These are phyloP conservation scores for Mythimna albipuncta DNA, from an alignment of 2,888 invertebrate genomes.

Conservation along the genomic window DNA sequence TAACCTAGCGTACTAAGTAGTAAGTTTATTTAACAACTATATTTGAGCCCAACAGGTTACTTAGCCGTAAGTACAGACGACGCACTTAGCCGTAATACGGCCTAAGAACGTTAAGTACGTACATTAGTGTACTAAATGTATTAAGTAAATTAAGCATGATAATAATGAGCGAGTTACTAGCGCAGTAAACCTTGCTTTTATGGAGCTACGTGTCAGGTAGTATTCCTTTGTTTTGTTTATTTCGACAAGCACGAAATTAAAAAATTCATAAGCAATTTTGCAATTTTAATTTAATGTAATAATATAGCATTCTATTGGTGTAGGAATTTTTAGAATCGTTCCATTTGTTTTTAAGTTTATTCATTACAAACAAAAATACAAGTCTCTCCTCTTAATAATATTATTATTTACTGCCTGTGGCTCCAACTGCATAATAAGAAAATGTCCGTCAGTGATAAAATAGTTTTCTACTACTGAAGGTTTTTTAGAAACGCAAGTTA, in stretches of 20 bases:
- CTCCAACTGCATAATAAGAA: too few species aligned
- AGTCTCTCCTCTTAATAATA: too few species aligned
- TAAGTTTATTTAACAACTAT: conserved; percentile 16
- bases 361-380: too few species aligned
- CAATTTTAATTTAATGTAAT: too few species aligned
- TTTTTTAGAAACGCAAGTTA: too few species aligned
- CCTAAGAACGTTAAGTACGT: conserved; percentile 33
- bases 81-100: conserved; percentile 31
- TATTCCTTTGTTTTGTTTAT: conserved; percentile 13
- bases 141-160: conserved; percentile 36
- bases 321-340: too few species aligned
- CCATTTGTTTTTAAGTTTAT: too few species aligned
- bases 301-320: too few species aligned
- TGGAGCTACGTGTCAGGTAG: conserved; percentile 6
- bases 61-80: conserved; percentile 16
- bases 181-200: conserved; percentile 29
- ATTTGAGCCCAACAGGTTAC: conserved; percentile 24
- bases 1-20: background rate
- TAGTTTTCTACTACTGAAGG: too few species aligned
- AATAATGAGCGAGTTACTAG: conserved; percentile 17
- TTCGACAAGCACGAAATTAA: background rate
- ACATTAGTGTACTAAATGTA: conserved; percentile 27
- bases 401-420: too few species aligned
- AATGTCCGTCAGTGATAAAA: too few species aligned
- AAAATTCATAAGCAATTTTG: too few species aligned